Evolutionary conservation across 2,797 vertebrate genomes (phyloP).

Genomic region (Muscicapa striata): DNA sequence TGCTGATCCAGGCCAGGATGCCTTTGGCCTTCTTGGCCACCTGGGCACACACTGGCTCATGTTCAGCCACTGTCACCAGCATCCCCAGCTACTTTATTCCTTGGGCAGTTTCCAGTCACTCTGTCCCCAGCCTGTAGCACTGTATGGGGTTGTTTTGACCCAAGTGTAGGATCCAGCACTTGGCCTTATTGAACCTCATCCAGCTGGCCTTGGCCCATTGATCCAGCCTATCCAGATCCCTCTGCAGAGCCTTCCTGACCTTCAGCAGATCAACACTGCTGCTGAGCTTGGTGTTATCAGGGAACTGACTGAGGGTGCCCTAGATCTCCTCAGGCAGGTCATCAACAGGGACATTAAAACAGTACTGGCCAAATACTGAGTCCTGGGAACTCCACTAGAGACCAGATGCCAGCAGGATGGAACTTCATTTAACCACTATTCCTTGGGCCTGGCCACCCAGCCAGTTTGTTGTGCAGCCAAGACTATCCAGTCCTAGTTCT

Average conservation of each 20-base stretch:
- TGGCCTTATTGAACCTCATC: neutral
- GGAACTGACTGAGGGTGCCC: neutral
- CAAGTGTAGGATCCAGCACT: neutral
- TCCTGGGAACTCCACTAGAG: neutral
- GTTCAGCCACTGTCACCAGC: neutral
- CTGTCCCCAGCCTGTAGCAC: neutral
- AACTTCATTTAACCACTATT: neutral
- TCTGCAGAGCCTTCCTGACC: neutral
- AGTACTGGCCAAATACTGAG: neutral
- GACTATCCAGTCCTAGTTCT: neutral
- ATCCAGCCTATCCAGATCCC: neutral
- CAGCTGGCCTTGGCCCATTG: accelerated
- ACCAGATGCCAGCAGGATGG: neutral
- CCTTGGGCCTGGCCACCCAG: neutral
- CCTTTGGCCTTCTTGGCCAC: neutral
- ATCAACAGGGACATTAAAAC: neutral
- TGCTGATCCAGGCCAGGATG: neutral
- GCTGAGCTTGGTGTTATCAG: accelerated
- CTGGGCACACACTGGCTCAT: neutral
- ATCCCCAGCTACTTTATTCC: neutral
- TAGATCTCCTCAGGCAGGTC: neutral
- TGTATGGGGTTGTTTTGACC: neutral
- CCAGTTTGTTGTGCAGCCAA: neutral
- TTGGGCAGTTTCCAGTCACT: neutral
- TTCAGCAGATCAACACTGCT: neutral